phyloP scores from a whole-genome alignment of 1,140 invertebrate species.

The Drosophila ambigua region DNA sequence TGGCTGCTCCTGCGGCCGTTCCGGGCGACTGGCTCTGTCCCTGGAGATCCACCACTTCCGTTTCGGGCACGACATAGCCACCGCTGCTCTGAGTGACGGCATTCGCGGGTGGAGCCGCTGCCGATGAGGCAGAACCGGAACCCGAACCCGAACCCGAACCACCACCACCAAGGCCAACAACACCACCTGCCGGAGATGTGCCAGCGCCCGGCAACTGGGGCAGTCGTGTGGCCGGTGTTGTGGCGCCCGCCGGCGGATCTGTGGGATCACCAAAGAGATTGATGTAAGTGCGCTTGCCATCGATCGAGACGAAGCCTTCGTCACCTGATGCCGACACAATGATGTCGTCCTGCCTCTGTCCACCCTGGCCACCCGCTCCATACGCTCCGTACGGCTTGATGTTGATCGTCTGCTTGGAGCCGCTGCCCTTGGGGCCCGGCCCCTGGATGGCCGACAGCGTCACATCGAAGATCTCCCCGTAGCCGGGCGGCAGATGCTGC shows the following conservation, averaged over 20 bases:
- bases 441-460: slow-evolving; percentile 94
- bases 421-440: slow-evolving; percentile 86
- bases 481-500: slow-evolving; percentile 84
- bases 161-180: slow-evolving; percentile 12
- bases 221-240: slow-evolving; percentile 63
- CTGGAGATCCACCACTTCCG: slow-evolving; percentile 78
- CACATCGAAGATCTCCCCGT: slow-evolving; percentile 94
- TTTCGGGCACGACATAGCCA: slow-evolving; percentile 84
- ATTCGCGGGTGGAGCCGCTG: slow-evolving; percentile 30
- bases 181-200: neutral
- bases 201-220: slow-evolving; percentile 65
- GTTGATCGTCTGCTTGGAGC: slow-evolving; percentile 83
- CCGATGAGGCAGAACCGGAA: slow-evolving; percentile 16
- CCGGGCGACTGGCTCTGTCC: slow-evolving; percentile 44
- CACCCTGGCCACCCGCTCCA: slow-evolving; percentile 24
- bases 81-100: slow-evolving; percentile 78
- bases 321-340: slow-evolving; percentile 90
- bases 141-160: neutral
- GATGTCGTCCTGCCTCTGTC: slow-evolving; percentile 85
- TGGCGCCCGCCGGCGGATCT: slow-evolving; percentile 79
- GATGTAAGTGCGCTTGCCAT: slow-evolving; percentile 94
- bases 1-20: slow-evolving; percentile 52
- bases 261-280: slow-evolving; percentile 90
- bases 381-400: slow-evolving; percentile 80
- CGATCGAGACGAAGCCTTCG: slow-evolving; percentile 95